These are phyloP conservation scores for Telmatherina bonti DNA, from an alignment of 2,797 vertebrate species.

Conservation along the genomic window DNA sequence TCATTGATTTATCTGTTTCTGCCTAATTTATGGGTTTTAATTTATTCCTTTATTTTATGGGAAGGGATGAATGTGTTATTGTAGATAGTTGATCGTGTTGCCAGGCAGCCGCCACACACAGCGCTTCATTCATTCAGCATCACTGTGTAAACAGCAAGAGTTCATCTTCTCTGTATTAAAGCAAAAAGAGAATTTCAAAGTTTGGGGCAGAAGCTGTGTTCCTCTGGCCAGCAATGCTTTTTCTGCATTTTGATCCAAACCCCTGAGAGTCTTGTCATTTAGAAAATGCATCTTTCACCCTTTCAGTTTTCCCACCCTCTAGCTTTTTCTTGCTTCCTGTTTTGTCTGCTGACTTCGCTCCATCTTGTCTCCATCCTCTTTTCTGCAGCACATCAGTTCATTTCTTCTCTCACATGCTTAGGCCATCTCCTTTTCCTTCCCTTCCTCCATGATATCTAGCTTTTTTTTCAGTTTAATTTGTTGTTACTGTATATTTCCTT, in stretches of 20 bases:
- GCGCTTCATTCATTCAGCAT: slow-evolving; percentile 5
- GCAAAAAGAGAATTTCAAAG: slow-evolving; percentile 20
- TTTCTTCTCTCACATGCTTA: background rate
- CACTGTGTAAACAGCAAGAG: slow-evolving; percentile 18
- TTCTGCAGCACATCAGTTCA: background rate
- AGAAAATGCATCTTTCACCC: slow-evolving; percentile 11
- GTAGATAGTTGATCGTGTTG: slow-evolving; percentile 42
- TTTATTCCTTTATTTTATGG: slow-evolving; percentile 44
- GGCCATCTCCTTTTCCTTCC: background rate
- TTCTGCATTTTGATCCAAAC: slow-evolving; percentile 39
- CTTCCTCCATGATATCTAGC: background rate
- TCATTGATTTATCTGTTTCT: slow-evolving; percentile 58
- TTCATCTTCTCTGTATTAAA: slow-evolving; percentile 35
- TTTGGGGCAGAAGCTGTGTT: too few relatives aligned
- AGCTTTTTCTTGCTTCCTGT: background rate
- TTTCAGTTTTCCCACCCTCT: slow-evolving; percentile 1
- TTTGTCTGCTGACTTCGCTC: background rate
- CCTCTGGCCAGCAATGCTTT: background rate
- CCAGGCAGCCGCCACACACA: slow-evolving; percentile 28
- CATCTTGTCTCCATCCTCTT: background rate
- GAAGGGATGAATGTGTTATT: slow-evolving; percentile 20
- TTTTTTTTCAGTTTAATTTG: background rate
- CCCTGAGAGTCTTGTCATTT: slow-evolving; percentile 36
- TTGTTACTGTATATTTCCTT: background rate
- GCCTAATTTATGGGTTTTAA: slow-evolving; percentile 67